Percentiles rank a stretch among this genome's conserved stretches.
Conservation (phyloP, 2,888 invertebrate species). For the Drosophila conformis region DNA sequence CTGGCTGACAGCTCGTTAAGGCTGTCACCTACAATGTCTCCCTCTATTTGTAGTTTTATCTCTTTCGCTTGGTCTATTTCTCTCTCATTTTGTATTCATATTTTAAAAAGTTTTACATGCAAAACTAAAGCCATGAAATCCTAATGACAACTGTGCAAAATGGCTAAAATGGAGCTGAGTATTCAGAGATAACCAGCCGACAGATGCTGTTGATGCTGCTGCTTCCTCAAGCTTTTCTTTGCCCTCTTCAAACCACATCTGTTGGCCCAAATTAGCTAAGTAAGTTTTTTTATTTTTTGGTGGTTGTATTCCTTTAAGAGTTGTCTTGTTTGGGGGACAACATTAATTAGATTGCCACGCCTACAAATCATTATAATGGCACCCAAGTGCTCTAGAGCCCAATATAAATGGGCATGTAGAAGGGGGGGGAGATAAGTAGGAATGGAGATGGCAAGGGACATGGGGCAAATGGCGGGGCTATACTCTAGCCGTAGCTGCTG, state of each 20-base stretch:
- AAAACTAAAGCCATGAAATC: constrained; percentile 70
- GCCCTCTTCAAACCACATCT: constrained; percentile 2
- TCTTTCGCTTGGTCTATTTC: neutral
- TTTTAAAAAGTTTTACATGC: constrained; percentile 57
- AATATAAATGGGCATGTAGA: neutral
- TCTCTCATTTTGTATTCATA: constrained; percentile 68
- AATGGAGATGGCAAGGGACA: neutral
- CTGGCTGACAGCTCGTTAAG: constrained; percentile 52
- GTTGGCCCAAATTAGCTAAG: constrained; percentile 48
- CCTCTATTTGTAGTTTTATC: neutral
- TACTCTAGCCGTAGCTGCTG: constrained; percentile 24
- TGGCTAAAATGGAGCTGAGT: constrained; percentile 36
- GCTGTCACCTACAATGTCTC: constrained; percentile 1
- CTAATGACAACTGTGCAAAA: constrained; percentile 65
- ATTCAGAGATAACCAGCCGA: constrained; percentile 18
- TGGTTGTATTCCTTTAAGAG: constrained; percentile 37
- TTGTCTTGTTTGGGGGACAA: constrained; percentile 53
- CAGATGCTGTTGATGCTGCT: constrained; percentile 14
- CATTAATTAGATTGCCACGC: constrained; percentile 76
- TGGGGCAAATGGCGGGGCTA: neutral
- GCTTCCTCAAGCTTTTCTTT: constrained; percentile 1
- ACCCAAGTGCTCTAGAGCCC: constrained; percentile 53
- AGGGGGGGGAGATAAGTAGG: neutral
- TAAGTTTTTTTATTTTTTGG: constrained; percentile 7
- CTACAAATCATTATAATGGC: constrained; percentile 77